Evolutionary conservation across 2,797 vertebrate genomes (phyloP), one percentile per base, ranked within the genome.

Genomic region (Girardinus metallicus): DNA sequence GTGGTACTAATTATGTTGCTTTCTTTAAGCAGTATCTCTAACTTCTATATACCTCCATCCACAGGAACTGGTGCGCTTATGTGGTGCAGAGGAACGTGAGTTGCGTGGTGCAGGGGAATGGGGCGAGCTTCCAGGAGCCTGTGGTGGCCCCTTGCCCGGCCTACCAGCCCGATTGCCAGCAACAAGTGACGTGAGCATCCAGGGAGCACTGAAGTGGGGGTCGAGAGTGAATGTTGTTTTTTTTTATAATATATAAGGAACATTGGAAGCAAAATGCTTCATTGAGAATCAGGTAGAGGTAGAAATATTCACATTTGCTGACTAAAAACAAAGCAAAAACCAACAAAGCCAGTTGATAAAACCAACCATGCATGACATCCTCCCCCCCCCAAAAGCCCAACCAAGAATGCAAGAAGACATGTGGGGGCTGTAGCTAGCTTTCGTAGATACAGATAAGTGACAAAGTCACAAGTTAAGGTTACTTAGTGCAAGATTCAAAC

Each of bases 31-130:
- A 62, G 9, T 13, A 31, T 64, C 15, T 41, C 44, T 9, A 60
- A 36, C 68, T 78, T 23, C 5, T 80, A 29, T 83, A 49, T 76
- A 5, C 75, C 51, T 86, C 83, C 71, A 78, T 80, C 77, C 68
- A 13, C 92, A 99, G 98, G 94, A 99, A 99, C 94, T 99, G 98
- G 98, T 99, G 98, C 88, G 98, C 98, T 76, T 97, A 96, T 93
- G 96, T 99, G 31, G 97, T 99, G 90, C 97, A 96, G 87, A 99
- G 93, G 95, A 99, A 99, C 86, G 97, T 98, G 92, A 99, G 96
- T 93, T 99, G 98, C 88, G 94, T 97, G 0, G 98, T 99, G 91
- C 96, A 97, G 92, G 97, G 97, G 81, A 95, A 96, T 82, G 95
- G 96, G 62, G 97, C 98, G 93, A 97, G 96, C 88, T 97, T 96